These are phyloP conservation scores for Arctopsyche grandis DNA, from an alignment of 1,140 invertebrate species.

Conservation along the genomic window DNA sequence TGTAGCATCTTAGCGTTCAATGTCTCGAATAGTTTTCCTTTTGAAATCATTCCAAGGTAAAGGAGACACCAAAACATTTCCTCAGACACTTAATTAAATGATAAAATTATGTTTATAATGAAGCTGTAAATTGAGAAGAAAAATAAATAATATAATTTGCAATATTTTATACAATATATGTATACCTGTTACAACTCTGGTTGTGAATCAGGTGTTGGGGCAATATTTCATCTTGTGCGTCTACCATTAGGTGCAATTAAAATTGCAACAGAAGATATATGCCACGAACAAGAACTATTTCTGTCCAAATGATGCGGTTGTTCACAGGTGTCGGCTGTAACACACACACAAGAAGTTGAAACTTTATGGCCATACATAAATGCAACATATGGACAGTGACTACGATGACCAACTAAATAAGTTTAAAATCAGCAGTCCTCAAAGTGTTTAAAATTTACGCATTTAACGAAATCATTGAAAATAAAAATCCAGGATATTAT, in stretches of 20 bases:
- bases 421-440: conserved; percentile 37
- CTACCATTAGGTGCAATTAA: conserved; percentile 33
- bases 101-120: too few relatives aligned
- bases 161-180: too few relatives aligned
- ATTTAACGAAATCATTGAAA: too few relatives aligned
- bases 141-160: too few relatives aligned
- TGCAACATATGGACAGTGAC: conserved; percentile 52
- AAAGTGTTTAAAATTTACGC: conserved; percentile 39
- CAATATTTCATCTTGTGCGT: conserved; percentile 32
- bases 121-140: too few relatives aligned
- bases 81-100: too few relatives aligned
- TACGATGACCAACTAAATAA: conserved; percentile 36
- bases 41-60: too few relatives aligned
- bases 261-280: conserved; percentile 35
- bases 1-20: too few relatives aligned
- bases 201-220: conserved; percentile 40
- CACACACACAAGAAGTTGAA: background rate
- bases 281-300: background rate
- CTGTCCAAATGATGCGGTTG: conserved; percentile 12
- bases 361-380: conserved; percentile 31
- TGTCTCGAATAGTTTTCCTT: too few relatives aligned
- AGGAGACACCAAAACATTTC: too few relatives aligned
- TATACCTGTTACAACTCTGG: background rate
- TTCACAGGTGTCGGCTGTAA: conserved; percentile 44
- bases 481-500: too few relatives aligned